A percentile compares a stretch with the other conserved stretches of the same genome.
Conservation (phyloP, 2,888 invertebrate genomes). For the Frankliniella intonsa region DNA sequence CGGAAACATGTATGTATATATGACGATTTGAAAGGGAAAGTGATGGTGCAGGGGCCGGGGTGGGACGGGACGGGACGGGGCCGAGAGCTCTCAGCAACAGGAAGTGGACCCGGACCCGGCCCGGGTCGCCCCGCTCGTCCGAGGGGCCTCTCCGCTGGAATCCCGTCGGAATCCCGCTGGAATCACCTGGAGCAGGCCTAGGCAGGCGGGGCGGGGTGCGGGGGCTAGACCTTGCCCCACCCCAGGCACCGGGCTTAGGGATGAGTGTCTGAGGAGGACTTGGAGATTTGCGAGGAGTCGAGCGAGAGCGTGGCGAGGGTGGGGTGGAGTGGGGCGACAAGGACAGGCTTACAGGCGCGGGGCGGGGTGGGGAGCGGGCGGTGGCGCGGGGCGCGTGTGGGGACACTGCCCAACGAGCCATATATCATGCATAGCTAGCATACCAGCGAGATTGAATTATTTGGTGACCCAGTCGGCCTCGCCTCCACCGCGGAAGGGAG, state of each 20-base stretch:
- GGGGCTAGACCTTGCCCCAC: no score
- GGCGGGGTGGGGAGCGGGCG: no score
- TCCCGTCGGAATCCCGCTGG: background rate
- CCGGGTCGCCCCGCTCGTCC: background rate
- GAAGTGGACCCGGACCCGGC: background rate
- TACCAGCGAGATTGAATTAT: conserved; percentile 26
- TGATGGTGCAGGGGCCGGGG: background rate
- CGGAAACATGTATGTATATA: conserved; percentile 13
- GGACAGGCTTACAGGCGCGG: no score
- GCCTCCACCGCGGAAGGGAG: background rate
- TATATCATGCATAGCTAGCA: conserved; percentile 20
- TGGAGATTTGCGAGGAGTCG: no score
- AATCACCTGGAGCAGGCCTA: background rate
- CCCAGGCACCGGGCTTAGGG: no score
- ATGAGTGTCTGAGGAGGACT: no score
- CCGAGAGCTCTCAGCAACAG: conserved; percentile 21
- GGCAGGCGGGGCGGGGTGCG: background rate
- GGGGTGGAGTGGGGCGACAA: no score
- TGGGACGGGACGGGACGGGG: background rate
- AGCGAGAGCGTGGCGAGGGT: no score
- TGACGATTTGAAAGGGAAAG: conserved; percentile 26
- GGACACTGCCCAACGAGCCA: conserved; percentile 23
- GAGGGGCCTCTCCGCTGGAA: background rate
- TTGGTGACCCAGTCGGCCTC: conserved; percentile 19
- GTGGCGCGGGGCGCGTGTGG: background rate